Percentiles rank a stretch among this genome's conserved stretches.
phyloP scores from a whole-genome alignment of 2,797 vertebrate genomes.

The Bufotes viridis region DNA sequence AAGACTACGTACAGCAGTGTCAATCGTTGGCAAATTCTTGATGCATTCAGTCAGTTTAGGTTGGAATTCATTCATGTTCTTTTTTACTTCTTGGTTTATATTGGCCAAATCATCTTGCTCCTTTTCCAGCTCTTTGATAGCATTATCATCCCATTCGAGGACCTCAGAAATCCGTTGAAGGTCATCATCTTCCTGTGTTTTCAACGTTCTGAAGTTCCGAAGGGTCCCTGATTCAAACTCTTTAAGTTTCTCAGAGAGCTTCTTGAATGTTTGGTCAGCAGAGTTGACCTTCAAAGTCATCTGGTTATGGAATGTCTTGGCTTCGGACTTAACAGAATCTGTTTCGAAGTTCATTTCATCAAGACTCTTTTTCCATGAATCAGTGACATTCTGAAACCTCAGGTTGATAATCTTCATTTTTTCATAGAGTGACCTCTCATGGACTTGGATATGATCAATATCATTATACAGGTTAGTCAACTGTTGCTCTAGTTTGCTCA shows the following conservation, averaged over 20 bases:
- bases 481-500: conserved; percentile 81
- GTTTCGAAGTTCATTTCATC: conserved; percentile 77
- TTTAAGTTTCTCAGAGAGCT: conserved; percentile 79
- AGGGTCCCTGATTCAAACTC: conserved; percentile 89
- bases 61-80: conserved; percentile 77
- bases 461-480: conserved; percentile 77
- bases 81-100: conserved; percentile 73
- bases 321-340: conserved; percentile 78
- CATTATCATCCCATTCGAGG: conserved; percentile 78
- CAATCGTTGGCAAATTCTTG: conserved; percentile 82
- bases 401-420: conserved; percentile 79
- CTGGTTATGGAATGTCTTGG: conserved; percentile 79
- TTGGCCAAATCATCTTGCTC: conserved; percentile 71
- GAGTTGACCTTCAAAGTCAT: conserved; percentile 84
- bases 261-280: conserved; percentile 79
- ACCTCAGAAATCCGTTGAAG: conserved; percentile 75
- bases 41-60: conserved; percentile 82
- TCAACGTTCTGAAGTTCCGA: conserved; percentile 85
- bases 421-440: conserved; percentile 76
- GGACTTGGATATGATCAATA: conserved; percentile 76
- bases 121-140: conserved; percentile 78
- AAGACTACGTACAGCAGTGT: conserved; percentile 84
- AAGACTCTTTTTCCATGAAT: conserved; percentile 81
- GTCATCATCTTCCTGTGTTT: conserved; percentile 88
- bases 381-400: conserved; percentile 82